A percentile compares a stretch with the other conserved stretches of the same genome.
These are phyloP conservation scores for Halocaridina rubra DNA, from an alignment of 2,888 invertebrate species.

Conservation along the genomic window DNA sequence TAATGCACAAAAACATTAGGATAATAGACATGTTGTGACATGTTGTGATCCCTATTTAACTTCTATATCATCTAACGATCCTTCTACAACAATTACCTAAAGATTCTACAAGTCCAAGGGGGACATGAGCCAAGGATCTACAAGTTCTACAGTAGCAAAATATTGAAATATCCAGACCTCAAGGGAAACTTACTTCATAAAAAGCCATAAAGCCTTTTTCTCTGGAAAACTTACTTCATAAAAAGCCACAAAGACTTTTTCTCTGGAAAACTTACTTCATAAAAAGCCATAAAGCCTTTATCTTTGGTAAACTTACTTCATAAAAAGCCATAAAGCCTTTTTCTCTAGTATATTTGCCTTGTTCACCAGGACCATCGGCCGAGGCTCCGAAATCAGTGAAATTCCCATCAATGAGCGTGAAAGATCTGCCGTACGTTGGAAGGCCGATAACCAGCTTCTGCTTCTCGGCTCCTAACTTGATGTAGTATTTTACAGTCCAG, in stretches of 20 bases:
- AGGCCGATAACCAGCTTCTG: constrained; percentile 69
- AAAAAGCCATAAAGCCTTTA: constrained; percentile 92
- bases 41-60: no score
- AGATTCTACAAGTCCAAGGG: no score
- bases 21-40: no score
- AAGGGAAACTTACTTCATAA: constrained; percentile 84
- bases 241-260: no score
- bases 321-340: constrained; percentile 94
- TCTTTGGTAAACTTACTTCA: constrained; percentile 78
- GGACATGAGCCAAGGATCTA: no score
- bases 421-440: constrained; percentile 82
- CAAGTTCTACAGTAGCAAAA: no score
- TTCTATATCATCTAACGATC: no score
- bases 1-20: no score
- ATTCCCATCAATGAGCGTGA: constrained; percentile 87
- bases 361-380: constrained; percentile 89
- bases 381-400: constrained; percentile 88
- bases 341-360: constrained; percentile 90
- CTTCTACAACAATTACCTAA: no score
- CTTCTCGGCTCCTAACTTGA: constrained; percentile 68
- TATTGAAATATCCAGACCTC: no score
- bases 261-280: constrained; percentile 77
- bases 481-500: constrained; percentile 68
- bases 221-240: constrained; percentile 88
- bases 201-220: constrained; percentile 94